These are phyloP conservation scores for Merodon equestris DNA, from an alignment of 2,888 invertebrate genomes.

Conservation along the genomic window DNA sequence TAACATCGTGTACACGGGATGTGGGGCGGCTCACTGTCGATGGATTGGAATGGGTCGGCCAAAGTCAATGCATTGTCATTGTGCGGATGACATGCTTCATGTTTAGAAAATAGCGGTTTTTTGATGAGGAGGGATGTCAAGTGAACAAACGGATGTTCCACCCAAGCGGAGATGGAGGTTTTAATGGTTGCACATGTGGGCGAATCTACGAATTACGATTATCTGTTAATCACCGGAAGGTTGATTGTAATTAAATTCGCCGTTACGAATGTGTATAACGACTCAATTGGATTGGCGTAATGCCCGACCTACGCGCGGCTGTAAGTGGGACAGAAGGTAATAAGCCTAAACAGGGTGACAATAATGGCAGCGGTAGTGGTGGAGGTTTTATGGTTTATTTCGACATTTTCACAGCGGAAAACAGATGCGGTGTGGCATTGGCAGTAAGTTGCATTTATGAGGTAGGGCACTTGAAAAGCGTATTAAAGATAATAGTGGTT, in stretches of 20 bases:
- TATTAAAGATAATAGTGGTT: too few relatives aligned
- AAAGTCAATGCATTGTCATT: slow-evolving; percentile 61
- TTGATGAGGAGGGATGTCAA: slow-evolving; percentile 8
- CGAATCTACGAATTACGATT: slow-evolving; percentile 62
- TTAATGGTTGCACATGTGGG: slow-evolving; percentile 41
- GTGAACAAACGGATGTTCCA: neutral
- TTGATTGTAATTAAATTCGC: slow-evolving; percentile 51
- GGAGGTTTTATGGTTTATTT: slow-evolving; percentile 4
- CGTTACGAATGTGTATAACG: slow-evolving; percentile 36
- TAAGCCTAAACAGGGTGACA: too few relatives aligned
- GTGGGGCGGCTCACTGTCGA: neutral
- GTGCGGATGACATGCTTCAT: slow-evolving; percentile 56
- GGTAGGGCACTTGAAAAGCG: neutral
- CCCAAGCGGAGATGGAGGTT: slow-evolving; percentile 12
- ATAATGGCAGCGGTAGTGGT: too few relatives aligned
- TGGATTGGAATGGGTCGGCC: slow-evolving; percentile 23
- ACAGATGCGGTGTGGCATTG: neutral
- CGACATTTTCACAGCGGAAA: neutral
- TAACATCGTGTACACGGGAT: neutral
- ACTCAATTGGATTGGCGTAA: slow-evolving; percentile 51
- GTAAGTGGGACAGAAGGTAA: too few relatives aligned
- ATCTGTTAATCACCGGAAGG: slow-evolving; percentile 61
- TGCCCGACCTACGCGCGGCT: too few relatives aligned
- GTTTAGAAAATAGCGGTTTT: slow-evolving; percentile 50
- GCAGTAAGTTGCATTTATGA: neutral